phyloP scores from a whole-genome alignment of 2,888 invertebrate species.

The Shargacucullia verbasci region DNA sequence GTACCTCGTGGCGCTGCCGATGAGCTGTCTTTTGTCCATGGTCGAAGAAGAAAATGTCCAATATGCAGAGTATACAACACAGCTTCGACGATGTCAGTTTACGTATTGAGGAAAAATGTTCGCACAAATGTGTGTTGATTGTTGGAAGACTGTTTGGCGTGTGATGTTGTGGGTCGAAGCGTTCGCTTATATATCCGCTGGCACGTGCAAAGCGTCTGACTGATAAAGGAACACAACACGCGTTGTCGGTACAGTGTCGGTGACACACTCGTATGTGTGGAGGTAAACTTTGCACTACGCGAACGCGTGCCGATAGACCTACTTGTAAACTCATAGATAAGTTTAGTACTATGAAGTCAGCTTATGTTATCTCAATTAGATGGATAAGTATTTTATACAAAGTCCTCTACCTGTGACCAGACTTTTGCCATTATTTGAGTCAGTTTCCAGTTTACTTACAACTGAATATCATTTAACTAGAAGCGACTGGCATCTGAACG shows the following conservation, averaged over 20 bases:
- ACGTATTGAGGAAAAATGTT: conserved; percentile 5
- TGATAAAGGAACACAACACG: conserved; percentile 68
- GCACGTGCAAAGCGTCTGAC: conserved; percentile 70
- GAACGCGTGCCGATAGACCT: conserved; percentile 68
- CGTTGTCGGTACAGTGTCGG: conserved; percentile 53
- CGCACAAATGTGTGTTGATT: conserved; percentile 23
- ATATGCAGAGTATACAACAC: conserved; percentile 43
- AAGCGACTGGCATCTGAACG: too few species aligned
- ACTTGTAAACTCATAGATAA: conserved; percentile 33
- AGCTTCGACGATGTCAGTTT: conserved; percentile 25
- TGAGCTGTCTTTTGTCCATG: conserved; percentile 88
- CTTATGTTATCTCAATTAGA: conserved; percentile 8
- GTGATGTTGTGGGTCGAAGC: conserved; percentile 26
- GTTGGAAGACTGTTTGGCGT: conserved; percentile 26
- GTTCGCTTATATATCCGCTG: conserved; percentile 64
- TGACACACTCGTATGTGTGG: conserved; percentile 62
- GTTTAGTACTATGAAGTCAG: conserved; percentile 25
- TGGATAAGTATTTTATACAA: conserved; percentile 36
- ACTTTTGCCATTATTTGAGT: too few species aligned
- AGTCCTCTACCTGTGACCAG: neutral
- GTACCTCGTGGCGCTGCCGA: conserved; percentile 92
- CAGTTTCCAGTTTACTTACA: too few species aligned
- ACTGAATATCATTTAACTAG: too few species aligned
- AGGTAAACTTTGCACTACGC: conserved; percentile 76
- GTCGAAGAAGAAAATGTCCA: conserved; percentile 47